These are phyloP conservation scores for Coreoperca whiteheadi DNA, from an alignment of 2,113 vertebrate genomes.

Conservation along the genomic window DNA sequence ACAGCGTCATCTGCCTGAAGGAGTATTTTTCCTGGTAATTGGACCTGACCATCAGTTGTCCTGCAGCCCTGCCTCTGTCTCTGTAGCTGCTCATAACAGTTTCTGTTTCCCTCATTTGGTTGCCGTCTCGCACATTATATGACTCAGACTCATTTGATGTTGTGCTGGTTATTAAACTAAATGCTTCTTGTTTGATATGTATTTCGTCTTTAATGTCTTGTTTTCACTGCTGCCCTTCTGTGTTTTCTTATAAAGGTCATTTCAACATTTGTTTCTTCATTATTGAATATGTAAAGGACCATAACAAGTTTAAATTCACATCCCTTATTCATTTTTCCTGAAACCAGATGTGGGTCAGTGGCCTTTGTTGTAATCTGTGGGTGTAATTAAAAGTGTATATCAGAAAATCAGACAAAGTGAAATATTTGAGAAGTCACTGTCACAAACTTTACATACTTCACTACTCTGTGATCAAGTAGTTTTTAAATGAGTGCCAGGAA, in stretches of 20 bases:
- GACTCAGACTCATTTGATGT: constrained; percentile 8
- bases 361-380: not conserved
- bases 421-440: not conserved
- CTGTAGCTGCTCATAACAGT: not conserved
- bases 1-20: constrained; percentile 49
- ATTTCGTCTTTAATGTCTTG: not conserved
- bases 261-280: not conserved
- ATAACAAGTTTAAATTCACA: not conserved
- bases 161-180: not conserved
- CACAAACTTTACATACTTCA: not conserved
- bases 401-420: not conserved
- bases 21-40: constrained; percentile 68
- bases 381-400: not conserved
- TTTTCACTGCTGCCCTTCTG: not conserved
- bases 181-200: not conserved
- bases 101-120: not conserved
- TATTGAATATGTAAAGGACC: not conserved
- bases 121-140: constrained; percentile 12
- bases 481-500: constrained; percentile 11
- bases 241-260: not conserved
- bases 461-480: not conserved
- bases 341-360: not conserved
- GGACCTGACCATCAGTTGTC: constrained; percentile 68
- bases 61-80: constrained; percentile 30
- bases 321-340: not conserved